phyloP scores from a whole-genome alignment of 2,797 vertebrate species.

The Ateles fusciceps region DNA sequence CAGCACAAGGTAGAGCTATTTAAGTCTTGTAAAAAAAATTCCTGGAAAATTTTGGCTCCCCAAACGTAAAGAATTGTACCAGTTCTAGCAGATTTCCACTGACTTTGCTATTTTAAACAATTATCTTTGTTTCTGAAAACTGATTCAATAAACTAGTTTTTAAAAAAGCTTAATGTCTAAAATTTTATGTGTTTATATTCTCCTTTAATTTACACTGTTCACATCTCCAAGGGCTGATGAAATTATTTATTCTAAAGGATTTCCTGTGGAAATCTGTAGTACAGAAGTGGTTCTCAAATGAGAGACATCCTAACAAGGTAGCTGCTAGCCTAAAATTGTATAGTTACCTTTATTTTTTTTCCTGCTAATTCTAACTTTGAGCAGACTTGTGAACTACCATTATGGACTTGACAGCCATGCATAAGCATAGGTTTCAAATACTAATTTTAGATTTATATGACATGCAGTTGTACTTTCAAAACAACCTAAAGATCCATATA shows the following conservation, averaged over 20 bases:
- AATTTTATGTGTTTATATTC: background rate
- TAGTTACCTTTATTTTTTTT: background rate
- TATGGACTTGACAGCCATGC: background rate
- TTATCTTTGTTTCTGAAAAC: background rate
- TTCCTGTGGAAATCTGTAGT: background rate
- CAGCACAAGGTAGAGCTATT: background rate
- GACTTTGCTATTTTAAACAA: background rate
- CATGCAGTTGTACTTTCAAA: background rate
- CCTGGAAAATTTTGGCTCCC: background rate
- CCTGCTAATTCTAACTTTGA: conserved; percentile 11
- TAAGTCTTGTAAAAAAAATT: background rate
- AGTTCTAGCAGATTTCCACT: background rate
- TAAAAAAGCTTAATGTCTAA: background rate
- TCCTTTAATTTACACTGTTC: background rate
- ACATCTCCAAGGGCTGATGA: background rate
- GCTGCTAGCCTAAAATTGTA: background rate
- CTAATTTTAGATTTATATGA: background rate
- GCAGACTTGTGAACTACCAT: background rate
- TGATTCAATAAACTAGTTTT: background rate
- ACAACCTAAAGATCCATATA: background rate
- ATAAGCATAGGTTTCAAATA: background rate
- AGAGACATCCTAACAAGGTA: background rate
- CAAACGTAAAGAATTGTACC: background rate
- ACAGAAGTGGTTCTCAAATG: background rate
- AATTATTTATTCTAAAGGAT: background rate